Percentiles rank a stretch among this genome's conserved stretches.
phyloP scores from a whole-genome alignment of 2,888 invertebrate species.

The Willowsia nigromaculata region DNA sequence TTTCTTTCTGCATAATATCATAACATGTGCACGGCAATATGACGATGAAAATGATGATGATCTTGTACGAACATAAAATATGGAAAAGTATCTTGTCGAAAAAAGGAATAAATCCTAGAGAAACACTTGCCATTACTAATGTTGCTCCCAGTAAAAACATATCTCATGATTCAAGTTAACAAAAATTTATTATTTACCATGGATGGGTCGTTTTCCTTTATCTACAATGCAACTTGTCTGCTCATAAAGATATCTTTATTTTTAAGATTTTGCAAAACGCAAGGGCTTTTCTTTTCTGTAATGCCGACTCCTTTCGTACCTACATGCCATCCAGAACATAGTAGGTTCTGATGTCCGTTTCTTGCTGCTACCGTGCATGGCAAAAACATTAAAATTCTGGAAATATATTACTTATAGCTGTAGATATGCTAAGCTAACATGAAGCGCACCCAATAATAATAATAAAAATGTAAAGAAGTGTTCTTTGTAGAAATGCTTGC shows the following conservation, averaged over 20 bases:
- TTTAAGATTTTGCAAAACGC: conserved; percentile 7
- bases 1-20: conserved; percentile 9
- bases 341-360: not conserved
- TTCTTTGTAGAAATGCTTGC: not conserved
- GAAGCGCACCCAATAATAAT: not conserved
- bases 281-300: not conserved
- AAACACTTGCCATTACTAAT: conserved; percentile 47
- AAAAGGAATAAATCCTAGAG: conserved; percentile 33
- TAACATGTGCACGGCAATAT: not conserved
- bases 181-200: conserved; percentile 39
- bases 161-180: conserved; percentile 42
- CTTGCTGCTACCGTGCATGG: not conserved
- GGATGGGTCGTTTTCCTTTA: conserved; percentile 40
- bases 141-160: conserved; percentile 32
- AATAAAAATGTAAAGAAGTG: not conserved
- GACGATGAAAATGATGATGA: conserved; percentile 2
- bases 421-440: not conserved
- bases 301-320: not conserved
- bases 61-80: conserved; percentile 23
- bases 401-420: not conserved
- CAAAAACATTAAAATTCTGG: not conserved
- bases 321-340: not conserved
- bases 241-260: conserved; percentile 53
- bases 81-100: conserved; percentile 19
- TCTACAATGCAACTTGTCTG: conserved; percentile 11